Evolutionary conservation across 2,113 vertebrate species (phyloP), one percentile per base, ranked within the genome.

Genomic region (Panthera leo): DNA sequence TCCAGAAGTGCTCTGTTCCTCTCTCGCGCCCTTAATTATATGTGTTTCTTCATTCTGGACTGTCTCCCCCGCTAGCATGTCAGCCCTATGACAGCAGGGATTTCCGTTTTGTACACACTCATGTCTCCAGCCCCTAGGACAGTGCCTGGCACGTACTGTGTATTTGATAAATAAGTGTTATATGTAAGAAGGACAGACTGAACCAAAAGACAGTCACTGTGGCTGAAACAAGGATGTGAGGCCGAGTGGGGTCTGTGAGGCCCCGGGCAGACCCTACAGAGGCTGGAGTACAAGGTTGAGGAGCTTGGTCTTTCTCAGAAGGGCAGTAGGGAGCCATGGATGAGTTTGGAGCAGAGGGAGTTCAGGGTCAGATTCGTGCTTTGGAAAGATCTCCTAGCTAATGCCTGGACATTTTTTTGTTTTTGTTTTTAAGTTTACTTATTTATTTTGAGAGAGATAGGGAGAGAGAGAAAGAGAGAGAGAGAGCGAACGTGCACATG

Each of bases 271-370:
- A 70, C 73, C n/a, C 34, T 2, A 1, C 8, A 5, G 89, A 53
- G 58, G 15, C 51, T 48, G 5, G 88, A 85, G 58, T 80, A 36
- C 70, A 61, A n/a, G 34, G 5, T 36, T 53, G 68, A 91, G 73
- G 25, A 82, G 6, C 23, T 23, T 31, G 42, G 14, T 87, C 70
- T 79, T 82, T 90, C 86, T 90, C 34, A 27, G 92, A 89, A 86
- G 53, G 75, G 80, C 27, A 15, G 3, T 23, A 48, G 92, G 85
- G 80, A 87, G n/a, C 75, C 75, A 42, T 3, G 25, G 80, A 34
- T 95, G 45, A 67, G 34, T 63, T 48, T 19, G 15, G 58, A 97
- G 96, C 31, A 78, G 73, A 83, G 45, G 58, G 75, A 63, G 83
- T 39, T n/a, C 29, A 63, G 23, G 63, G 75, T 82, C 79, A 78